Conservation (phyloP, 2,797 vertebrate species). For the Tragelaphus eurycerus region DNA sequence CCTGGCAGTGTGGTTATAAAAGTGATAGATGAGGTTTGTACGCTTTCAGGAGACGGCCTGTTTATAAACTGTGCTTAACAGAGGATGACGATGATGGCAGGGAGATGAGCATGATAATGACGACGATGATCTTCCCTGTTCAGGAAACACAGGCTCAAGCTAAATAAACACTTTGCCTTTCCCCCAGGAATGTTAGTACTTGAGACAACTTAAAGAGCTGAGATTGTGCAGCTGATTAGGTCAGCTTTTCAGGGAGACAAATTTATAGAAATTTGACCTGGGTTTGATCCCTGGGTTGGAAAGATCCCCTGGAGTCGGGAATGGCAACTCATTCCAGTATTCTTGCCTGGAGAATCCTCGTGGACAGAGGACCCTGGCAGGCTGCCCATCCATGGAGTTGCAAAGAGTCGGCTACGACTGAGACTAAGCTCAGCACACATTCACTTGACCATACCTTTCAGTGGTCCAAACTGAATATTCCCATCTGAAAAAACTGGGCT, state of each 20-base stretch:
- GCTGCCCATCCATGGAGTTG: rapidly evolving
- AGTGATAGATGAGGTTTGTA: neutral
- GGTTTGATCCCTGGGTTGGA: neutral
- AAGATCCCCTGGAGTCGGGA: neutral
- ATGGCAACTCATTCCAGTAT: neutral
- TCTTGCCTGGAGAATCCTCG: neutral
- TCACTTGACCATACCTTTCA: constrained; percentile 12
- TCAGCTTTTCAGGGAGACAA: neutral
- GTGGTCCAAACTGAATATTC: neutral
- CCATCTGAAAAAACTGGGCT: neutral
- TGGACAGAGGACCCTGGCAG: neutral
- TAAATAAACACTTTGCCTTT: neutral
- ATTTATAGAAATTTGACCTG: neutral
- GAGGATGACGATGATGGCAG: neutral
- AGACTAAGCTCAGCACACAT: neutral
- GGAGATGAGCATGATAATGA: neutral
- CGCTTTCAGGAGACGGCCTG: neutral
- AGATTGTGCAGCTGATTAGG: neutral
- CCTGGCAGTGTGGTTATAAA: neutral
- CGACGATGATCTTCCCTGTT: neutral
- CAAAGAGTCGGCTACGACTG: neutral
- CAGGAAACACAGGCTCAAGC: neutral
- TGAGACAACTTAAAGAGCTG: neutral
- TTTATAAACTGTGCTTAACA: neutral
- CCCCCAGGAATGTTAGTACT: neutral